These are phyloP conservation scores for Papilio polyxenes DNA, from an alignment of 1,140 invertebrate species.

Conservation along the genomic window DNA sequence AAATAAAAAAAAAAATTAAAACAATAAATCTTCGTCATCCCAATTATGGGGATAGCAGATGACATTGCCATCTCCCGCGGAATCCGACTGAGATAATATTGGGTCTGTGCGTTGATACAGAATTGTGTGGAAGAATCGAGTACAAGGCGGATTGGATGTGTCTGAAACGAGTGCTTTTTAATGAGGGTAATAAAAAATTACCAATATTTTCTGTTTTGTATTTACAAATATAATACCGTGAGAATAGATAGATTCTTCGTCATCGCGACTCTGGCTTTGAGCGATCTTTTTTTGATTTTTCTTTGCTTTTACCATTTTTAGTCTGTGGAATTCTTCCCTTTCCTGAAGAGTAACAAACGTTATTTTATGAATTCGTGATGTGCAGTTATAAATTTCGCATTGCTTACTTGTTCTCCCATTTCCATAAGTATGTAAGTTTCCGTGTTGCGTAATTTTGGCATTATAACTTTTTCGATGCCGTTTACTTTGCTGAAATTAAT, in stretches of 20 bases:
- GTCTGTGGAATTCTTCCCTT: conserved; percentile 73
- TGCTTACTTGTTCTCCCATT: conserved; percentile 73
- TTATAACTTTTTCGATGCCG: conserved; percentile 74
- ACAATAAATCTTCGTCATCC: conserved; percentile 73
- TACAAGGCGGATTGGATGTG: background rate
- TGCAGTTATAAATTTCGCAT: background rate
- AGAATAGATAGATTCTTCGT: background rate
- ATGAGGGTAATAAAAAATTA: conserved; percentile 7
- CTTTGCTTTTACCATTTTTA: conserved; percentile 77
- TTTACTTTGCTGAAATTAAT: conserved; percentile 71
- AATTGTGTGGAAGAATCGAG: conserved; percentile 49
- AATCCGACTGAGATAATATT: conserved; percentile 51
- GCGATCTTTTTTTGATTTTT: conserved; percentile 52
- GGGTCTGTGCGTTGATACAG: conserved; percentile 40
- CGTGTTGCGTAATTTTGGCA: conserved; percentile 73
- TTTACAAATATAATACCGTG: background rate
- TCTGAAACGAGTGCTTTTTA: conserved; percentile 33
- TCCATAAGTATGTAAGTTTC: conserved; percentile 72
- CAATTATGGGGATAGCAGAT: conserved; percentile 65
- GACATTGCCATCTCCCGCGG: conserved; percentile 60
- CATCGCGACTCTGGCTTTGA: background rate
- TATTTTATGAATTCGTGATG: background rate
- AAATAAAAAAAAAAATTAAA: conserved; percentile 50
- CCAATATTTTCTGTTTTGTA: background rate
- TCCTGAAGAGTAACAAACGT: conserved; percentile 55